These are phyloP conservation scores for Cosmorhoe ocellata DNA, from an alignment of 2,888 invertebrate species.

Conservation along the genomic window DNA sequence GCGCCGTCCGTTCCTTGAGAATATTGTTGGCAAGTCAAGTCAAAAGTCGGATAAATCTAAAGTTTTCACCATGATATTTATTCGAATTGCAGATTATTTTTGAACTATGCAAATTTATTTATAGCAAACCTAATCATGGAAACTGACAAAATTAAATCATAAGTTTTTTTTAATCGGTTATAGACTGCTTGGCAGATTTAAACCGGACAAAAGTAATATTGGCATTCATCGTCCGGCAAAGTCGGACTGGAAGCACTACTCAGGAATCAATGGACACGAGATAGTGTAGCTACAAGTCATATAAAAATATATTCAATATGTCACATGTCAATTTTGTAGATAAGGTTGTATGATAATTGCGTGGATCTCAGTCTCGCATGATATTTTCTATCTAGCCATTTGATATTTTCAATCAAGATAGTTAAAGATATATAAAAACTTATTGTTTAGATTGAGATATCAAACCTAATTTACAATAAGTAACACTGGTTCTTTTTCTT, in stretches of 20 bases:
- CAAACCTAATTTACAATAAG: no score
- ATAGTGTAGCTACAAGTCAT: conserved; percentile 50
- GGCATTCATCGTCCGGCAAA: background rate
- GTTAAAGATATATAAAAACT: no score
- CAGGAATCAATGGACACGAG: conserved; percentile 11
- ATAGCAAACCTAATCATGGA: no score
- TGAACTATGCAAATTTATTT: no score
- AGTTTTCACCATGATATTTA: background rate
- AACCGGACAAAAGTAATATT: background rate
- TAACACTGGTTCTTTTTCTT: no score
- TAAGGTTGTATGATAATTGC: conserved; percentile 47
- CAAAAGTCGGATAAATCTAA: conserved; percentile 1
- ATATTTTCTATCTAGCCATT: background rate
- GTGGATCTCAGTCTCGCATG: conserved; percentile 25
- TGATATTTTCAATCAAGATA: background rate
- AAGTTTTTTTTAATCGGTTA: no score
- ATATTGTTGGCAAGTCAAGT: conserved; percentile 10
- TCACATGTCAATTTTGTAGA: conserved; percentile 61
- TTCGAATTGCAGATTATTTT: no score
- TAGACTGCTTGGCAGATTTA: background rate
- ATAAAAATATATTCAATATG: conserved; percentile 61
- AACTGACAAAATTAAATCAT: no score
- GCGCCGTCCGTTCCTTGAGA: conserved; percentile 30
- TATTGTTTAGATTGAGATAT: no score
- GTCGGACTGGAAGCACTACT: background rate